A percentile compares a stretch with the other conserved stretches of the same genome.
Conservation (phyloP, 2,113 vertebrate genomes). For the Rallus limicola region DNA sequence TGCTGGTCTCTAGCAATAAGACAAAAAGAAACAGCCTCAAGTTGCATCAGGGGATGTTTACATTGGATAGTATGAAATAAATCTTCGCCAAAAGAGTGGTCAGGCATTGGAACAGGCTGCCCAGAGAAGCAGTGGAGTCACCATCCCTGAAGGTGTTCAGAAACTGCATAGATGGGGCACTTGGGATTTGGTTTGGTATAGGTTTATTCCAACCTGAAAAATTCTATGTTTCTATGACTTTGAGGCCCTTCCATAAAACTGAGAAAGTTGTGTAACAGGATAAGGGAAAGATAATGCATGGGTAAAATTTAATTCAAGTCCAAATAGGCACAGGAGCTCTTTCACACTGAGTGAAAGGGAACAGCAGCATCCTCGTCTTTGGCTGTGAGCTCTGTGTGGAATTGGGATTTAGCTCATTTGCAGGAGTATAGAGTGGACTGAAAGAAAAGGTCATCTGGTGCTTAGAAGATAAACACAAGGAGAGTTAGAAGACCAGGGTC, state of each 20-base stretch:
- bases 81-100: no score
- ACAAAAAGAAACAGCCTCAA: no score
- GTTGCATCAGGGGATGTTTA: no score
- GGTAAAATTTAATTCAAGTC: background rate
- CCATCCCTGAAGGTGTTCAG: no score
- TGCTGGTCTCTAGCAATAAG: no score
- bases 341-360: background rate
- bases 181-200: no score
- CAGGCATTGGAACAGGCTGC: no score
- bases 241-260: background rate
- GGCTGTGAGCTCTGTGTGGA: background rate
- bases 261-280: background rate
- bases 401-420: background rate
- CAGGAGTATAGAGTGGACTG: background rate
- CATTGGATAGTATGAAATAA: no score
- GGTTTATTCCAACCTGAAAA: no score
- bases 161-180: no score
- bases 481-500: background rate
- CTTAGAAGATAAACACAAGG: background rate
- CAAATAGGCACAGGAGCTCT: background rate
- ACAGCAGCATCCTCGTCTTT: background rate
- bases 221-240: background rate
- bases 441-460: background rate
- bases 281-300: background rate
- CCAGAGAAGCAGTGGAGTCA: no score